These are phyloP conservation scores for Zygogramma bicolorata DNA, from an alignment of 2,888 invertebrate genomes.

Conservation along the genomic window DNA sequence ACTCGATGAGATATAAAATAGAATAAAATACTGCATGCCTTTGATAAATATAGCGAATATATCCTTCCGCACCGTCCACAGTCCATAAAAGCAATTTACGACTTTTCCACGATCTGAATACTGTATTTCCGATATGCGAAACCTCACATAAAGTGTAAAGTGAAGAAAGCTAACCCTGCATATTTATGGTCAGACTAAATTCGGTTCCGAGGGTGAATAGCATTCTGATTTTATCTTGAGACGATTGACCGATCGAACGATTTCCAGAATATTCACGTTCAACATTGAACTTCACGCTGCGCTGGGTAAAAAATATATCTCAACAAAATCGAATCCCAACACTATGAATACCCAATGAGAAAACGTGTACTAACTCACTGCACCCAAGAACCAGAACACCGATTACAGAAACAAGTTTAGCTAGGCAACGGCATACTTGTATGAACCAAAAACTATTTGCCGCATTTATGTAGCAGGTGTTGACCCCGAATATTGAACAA, in stretches of 20 bases:
- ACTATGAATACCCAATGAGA: neutral
- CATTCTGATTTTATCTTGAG: neutral
- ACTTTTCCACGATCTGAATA: neutral
- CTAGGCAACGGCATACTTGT: too few species aligned
- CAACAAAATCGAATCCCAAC: neutral
- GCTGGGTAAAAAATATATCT: neutral
- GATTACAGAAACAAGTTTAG: too few species aligned
- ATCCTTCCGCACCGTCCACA: neutral
- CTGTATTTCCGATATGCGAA: neutral
- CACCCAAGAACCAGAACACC: neutral
- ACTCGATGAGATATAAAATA: neutral
- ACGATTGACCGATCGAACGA: neutral
- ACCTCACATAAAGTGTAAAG: neutral
- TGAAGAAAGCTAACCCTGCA: neutral
- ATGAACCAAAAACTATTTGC: too few species aligned
- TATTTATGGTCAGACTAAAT: neutral
- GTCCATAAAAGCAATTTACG: conserved; percentile 2
- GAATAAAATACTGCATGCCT: neutral
- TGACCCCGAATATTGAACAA: too few species aligned
- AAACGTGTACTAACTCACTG: neutral
- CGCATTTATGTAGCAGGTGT: too few species aligned
- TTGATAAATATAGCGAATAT: neutral
- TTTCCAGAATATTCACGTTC: neutral
- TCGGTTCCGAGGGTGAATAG: neutral
- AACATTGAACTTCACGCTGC: too few species aligned